Base-by-base conservation (phyloP, 2,797 vertebrate species). In the Rhynchotus rufescens region DNA sequence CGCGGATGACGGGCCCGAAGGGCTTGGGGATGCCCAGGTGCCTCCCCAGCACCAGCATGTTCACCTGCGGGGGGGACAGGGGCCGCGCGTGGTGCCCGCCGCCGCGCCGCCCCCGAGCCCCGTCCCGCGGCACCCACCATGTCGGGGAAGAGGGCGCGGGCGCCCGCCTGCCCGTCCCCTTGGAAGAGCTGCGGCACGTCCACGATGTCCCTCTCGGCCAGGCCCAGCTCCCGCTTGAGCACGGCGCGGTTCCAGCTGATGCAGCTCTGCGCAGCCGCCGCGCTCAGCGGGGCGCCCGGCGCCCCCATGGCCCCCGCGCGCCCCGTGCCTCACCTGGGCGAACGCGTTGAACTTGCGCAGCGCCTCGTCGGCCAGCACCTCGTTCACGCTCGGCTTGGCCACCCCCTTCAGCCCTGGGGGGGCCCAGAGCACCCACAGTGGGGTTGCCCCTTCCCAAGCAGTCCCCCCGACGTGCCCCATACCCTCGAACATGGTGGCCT, bases 21-120 rank as follows among this genome's bases (percentile, higher is more conserved):
- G 99, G 99, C 75, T 99, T 99, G 6, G 99, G 99, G 94, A 99
- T 98, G 92, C 98, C 99, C 45, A 99, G 97, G 90, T 98, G 87
- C 45, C 96, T 98, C 23, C 98, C 98, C 95, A 99, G 94, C 28
- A 99, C 98, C 4, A 99, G 96, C 99, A 99, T 99, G 96, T 99
- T 99, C 73, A 99, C 98, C 99, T 99, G 94, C 19, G 38, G 45
- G 45, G 45, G 45, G 45, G 19, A 21, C 44, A 20, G 45, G 45
- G 45, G 9, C 36, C 36, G 9, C 36, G 36, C 13, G 44, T 45
- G 13, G 17, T 15, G 14, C 44, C 44, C 44, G 6, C 44, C 13
- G 44, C 44, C 17, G 44, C 44, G 44, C 44, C 44, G 44, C 44
- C 44, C 10, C 36, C 36, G 9, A 15, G 44, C 44, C 44, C 15